Base-by-base conservation (phyloP, 2,113 vertebrate species). In the Heliornis fulica region DNA sequence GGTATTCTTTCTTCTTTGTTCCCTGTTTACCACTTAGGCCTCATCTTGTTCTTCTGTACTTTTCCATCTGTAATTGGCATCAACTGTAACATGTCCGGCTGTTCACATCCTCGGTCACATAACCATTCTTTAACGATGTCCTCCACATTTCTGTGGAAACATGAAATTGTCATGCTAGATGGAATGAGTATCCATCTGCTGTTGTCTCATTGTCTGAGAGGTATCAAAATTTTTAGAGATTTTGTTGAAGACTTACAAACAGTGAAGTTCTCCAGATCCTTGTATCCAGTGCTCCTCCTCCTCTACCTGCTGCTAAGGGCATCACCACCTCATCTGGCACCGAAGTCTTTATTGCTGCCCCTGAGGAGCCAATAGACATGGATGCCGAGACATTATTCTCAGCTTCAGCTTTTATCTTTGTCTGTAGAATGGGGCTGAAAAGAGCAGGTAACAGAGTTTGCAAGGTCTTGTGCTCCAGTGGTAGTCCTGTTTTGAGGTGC, bases 281-380 rank as follows among this genome's bases (percentile, higher is more conserved):
- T 45, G 15, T 21, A 36, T 51, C 43, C 34, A 41, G 53, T 4
- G 0, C 5, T 13, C 9, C 12, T 91, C 2, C 1, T 84, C 50
- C 46, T 53, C 64, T 63, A 72, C 10, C 48, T 19, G 1, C 56
- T 64, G 40, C 38, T 32, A 48, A 57, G 65, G 83, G 28, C 53
- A 50, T 71, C 45, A 8, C 29, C 0, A 1, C 59, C 69, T 75
- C 57, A n/a, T 31, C 46, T 66, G 80, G n/a, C 36, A 53, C 43
- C 46, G 45, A 65, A 53, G 14, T 83, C 29, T 20, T 50, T 38
- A 41, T 25, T 19, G 8, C 31, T 84, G 61, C 40, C 53, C 1
- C 0, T 23, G 53, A 36, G 15, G 15, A 66, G 21, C 41, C 53
- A 11, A 31, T 22, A 59, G n/a, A 11, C 31, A 40, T 0, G 2